phyloP scores from a whole-genome alignment of 2,797 vertebrate genomes.

The Rhinatrema bivittatum region DNA sequence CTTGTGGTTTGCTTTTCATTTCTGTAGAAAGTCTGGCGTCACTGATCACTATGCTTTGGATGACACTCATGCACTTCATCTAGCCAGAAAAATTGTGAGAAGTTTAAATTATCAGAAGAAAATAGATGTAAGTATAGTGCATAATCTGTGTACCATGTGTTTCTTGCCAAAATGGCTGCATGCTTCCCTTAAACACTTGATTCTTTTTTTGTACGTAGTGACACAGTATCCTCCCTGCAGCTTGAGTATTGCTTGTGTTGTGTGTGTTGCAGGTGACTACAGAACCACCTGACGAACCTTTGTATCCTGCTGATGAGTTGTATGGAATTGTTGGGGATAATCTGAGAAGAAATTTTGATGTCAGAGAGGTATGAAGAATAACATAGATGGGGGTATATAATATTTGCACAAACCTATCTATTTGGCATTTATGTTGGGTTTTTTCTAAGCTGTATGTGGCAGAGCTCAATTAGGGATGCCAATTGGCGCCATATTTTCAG shows the following conservation, averaged over 20 bases:
- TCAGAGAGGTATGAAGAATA: slow-evolving; percentile 75
- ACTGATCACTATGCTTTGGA: slow-evolving; percentile 91
- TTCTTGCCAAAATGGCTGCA: neutral
- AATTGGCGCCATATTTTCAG: no score
- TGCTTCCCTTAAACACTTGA: neutral
- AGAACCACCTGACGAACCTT: slow-evolving; percentile 78
- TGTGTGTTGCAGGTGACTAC: slow-evolving; percentile 66
- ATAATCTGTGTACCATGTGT: neutral
- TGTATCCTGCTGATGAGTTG: slow-evolving; percentile 85
- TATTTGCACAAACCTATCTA: neutral
- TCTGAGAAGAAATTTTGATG: slow-evolving; percentile 87
- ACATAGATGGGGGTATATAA: neutral
- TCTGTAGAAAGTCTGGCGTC: slow-evolving; percentile 85
- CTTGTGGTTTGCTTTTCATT: no score
- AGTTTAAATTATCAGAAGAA: slow-evolving; percentile 89
- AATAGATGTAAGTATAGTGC: slow-evolving; percentile 75
- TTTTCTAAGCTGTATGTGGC: no score
- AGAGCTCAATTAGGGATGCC: no score
- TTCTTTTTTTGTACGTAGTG: neutral
- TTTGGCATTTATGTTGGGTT: no score
- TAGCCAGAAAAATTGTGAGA: slow-evolving; percentile 81
- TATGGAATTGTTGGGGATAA: slow-evolving; percentile 93
- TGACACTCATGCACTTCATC: slow-evolving; percentile 86
- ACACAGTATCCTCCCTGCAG: neutral
- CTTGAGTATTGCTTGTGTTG: neutral